phyloP scores from a whole-genome alignment of 1,140 invertebrate genomes.

The Pentalonia nigronervosa region DNA sequence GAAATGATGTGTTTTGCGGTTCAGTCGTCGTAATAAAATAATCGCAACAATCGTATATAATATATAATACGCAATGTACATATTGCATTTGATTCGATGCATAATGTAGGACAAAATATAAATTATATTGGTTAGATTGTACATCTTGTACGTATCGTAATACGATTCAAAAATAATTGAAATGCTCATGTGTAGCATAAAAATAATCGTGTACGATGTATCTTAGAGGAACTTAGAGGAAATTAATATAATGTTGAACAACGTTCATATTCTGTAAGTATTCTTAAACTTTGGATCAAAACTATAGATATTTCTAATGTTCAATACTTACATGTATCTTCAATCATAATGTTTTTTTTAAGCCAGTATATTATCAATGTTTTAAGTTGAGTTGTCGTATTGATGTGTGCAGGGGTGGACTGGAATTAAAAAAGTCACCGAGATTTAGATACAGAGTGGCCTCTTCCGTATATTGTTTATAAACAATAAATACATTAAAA shows the following conservation, averaged over 20 bases:
- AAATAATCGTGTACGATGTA: not conserved
- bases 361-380: not conserved
- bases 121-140: not conserved
- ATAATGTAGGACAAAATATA: not conserved
- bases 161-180: not conserved
- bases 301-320: not conserved
- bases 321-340: not conserved
- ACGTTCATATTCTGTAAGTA: not conserved
- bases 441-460: too few species aligned
- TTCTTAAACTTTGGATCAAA: not conserved
- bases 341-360: not conserved
- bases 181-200: not conserved
- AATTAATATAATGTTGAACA: not conserved
- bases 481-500: too few species aligned
- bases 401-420: too few species aligned
- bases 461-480: too few species aligned
- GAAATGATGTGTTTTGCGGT: conserved; percentile 19
- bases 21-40: not conserved
- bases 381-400: too few species aligned
- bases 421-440: too few species aligned
- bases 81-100: not conserved
- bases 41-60: not conserved
- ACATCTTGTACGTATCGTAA: not conserved
- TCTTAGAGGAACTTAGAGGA: not conserved
- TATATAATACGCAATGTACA: not conserved